Evolutionary conservation across 92 coral and sea anemone genomes (phyloP).

Genomic region (Palythoa grandis): DNA sequence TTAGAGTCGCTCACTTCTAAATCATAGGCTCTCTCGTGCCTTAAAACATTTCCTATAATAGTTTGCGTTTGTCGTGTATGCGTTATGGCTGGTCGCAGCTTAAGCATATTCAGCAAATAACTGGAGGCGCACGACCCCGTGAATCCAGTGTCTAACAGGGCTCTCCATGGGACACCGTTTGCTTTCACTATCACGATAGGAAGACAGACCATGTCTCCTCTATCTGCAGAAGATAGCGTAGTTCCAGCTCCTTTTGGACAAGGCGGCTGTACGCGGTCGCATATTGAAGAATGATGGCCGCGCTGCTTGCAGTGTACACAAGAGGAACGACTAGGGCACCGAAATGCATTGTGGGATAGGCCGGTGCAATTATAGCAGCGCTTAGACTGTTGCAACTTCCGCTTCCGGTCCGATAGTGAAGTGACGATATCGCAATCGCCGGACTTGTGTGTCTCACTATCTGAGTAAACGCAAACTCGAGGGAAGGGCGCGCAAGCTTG

Average conservation of each 20-base stretch:
- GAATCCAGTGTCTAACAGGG: slow-evolving; percentile 56
- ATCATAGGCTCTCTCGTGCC: slow-evolving; percentile 47
- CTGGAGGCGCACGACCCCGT: slow-evolving; percentile 48
- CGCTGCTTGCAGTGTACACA: too few species aligned
- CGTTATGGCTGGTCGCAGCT: slow-evolving; percentile 35
- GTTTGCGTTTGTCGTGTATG: slow-evolving; percentile 48
- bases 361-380: too few species aligned
- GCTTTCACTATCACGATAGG: slow-evolving; percentile 50
- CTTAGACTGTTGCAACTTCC: background rate
- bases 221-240: slow-evolving; percentile 52
- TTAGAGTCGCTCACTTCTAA: slow-evolving; percentile 49
- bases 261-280: background rate
- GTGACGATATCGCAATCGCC: slow-evolving; percentile 52
- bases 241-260: slow-evolving; percentile 19
- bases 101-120: slow-evolving; percentile 43
- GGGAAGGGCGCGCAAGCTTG: too few species aligned
- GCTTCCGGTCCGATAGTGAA: slow-evolving; percentile 28
- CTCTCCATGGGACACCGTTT: slow-evolving; percentile 50
- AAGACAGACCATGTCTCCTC: slow-evolving; percentile 49
- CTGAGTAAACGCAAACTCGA: slow-evolving; percentile 47
- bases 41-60: slow-evolving; percentile 57
- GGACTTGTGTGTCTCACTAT: slow-evolving; percentile 50
- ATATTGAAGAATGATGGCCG: too few species aligned
- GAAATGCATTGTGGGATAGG: too few species aligned
- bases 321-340: too few species aligned